Percentiles rank a stretch among this genome's conserved stretches.
Evolutionary conservation across 1,140 invertebrate species (phyloP).

Genomic region (Helicoverpa armigera): DNA sequence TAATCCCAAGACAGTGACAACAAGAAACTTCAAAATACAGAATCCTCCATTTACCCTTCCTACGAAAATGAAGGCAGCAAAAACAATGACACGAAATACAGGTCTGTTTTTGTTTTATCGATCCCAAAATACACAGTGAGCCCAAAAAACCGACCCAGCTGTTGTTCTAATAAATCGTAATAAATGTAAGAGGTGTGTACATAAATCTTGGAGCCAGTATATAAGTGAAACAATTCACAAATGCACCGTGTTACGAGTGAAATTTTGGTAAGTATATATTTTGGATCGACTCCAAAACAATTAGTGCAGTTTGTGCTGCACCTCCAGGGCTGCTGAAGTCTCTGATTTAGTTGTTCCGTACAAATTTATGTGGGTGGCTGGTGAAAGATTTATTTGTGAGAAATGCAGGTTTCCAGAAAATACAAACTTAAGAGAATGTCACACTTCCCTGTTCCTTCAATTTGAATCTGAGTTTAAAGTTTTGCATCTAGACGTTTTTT

Average conservation of each 20-base stretch:
- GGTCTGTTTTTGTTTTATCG: neutral
- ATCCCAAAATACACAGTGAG: neutral
- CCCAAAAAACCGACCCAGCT: neutral
- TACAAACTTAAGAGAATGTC: too few relatives aligned
- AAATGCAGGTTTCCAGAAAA: neutral
- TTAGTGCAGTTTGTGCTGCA: conserved; percentile 70
- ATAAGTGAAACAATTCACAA: conserved; percentile 68
- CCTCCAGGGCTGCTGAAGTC: conserved; percentile 29
- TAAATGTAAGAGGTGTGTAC: neutral
- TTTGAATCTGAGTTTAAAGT: too few relatives aligned
- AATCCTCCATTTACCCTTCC: conserved; percentile 1
- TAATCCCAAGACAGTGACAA: conserved; percentile 27
- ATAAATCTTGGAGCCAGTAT: conserved; percentile 24
- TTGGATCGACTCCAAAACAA: conserved; percentile 84
- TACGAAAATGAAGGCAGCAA: neutral
- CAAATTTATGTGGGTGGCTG: neutral
- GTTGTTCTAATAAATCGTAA: conserved; percentile 2
- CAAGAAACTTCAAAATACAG: conserved; percentile 18
- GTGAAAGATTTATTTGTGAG: neutral
- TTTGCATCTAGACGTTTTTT: too few relatives aligned
- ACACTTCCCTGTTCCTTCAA: too few relatives aligned
- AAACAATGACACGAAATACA: conserved; percentile 2
- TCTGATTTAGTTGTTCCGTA: neutral
- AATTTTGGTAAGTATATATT: conserved; percentile 82
- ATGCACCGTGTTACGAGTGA: conserved; percentile 74